A percentile compares a stretch with the other conserved stretches of the same genome.
Conservation (phyloP, 2,888 invertebrate species). For the Polietes domitor region DNA sequence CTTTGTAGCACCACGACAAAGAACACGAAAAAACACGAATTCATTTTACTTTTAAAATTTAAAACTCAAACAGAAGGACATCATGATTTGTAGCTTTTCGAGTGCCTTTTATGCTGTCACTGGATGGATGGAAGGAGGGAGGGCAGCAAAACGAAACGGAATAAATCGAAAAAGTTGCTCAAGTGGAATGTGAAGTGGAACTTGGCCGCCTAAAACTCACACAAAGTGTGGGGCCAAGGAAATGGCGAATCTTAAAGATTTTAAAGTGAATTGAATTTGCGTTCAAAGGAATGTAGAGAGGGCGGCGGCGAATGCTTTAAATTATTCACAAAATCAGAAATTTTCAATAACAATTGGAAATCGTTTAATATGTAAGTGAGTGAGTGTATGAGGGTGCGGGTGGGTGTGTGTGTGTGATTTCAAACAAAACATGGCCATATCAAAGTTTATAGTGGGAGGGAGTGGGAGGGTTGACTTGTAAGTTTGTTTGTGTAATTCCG, state of each 20-base stretch:
- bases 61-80: slow-evolving; percentile 47
- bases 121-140: background rate
- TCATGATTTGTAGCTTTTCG: slow-evolving; percentile 42
- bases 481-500: background rate
- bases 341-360: slow-evolving; percentile 1
- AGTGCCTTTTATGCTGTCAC: slow-evolving; percentile 37
- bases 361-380: background rate
- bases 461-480: background rate
- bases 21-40: background rate
- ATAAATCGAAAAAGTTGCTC: slow-evolving; percentile 41
- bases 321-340: background rate
- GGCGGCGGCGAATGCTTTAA: background rate
- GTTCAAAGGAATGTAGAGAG: background rate
- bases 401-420: background rate
- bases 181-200: slow-evolving; percentile 16
- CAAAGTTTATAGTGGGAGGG: background rate
- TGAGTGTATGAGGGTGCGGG: background rate
- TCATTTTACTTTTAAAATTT: slow-evolving; percentile 32
- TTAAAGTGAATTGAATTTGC: background rate
- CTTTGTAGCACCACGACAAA: background rate
- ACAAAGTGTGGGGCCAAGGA: background rate
- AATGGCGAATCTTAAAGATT: background rate
- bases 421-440: background rate
- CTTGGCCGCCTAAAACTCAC: background rate
- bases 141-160: background rate